These are phyloP conservation scores for Peromyscus eremicus DNA, from an alignment of 2,797 vertebrate genomes.

Conservation along the genomic window DNA sequence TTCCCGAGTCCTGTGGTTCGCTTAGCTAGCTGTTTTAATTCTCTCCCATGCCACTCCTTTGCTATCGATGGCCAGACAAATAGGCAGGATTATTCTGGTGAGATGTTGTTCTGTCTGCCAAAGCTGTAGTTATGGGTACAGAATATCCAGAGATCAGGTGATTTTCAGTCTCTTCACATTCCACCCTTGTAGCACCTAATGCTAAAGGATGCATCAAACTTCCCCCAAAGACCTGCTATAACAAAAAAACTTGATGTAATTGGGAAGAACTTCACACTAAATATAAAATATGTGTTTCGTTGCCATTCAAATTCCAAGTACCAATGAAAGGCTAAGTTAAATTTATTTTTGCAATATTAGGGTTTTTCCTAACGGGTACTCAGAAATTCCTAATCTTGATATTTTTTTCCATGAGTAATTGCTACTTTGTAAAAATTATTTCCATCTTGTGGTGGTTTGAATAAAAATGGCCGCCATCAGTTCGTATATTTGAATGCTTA, in stretches of 20 bases:
- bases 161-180: neutral
- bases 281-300: neutral
- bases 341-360: neutral
- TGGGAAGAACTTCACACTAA: neutral
- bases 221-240: neutral
- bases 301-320: neutral
- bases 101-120: neutral
- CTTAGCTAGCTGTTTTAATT: neutral
- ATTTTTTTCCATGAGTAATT: neutral
- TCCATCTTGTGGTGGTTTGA: neutral
- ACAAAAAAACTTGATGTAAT: neutral
- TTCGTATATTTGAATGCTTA: neutral
- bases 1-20: rapidly evolving
- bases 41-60: rapidly evolving
- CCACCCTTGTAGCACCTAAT: neutral
- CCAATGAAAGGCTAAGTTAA: neutral
- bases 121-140: neutral
- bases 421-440: neutral
- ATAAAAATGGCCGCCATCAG: no score
- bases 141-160: neutral
- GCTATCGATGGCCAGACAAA: neutral
- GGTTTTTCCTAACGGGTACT: neutral
- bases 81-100: rapidly evolving
- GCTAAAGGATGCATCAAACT: neutral
- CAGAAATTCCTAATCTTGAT: neutral